These are phyloP conservation scores for Aquatica leii DNA, from an alignment of 2,888 invertebrate species.

Conservation along the genomic window DNA sequence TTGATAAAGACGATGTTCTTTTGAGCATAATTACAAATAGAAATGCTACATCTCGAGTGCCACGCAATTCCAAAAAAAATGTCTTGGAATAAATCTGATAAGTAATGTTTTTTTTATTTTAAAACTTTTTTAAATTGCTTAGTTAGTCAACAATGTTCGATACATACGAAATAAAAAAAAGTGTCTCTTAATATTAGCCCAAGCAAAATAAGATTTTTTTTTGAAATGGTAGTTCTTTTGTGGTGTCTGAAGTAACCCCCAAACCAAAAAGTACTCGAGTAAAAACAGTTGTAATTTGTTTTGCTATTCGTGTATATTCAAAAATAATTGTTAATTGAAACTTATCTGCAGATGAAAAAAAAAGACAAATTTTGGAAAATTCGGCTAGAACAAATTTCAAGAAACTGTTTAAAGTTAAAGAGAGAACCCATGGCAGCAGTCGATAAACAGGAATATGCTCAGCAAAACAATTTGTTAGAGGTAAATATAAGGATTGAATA, in stretches of 20 bases:
- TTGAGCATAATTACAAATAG: neutral
- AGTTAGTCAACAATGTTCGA: too few species aligned
- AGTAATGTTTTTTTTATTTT: too few species aligned
- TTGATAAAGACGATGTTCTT: neutral
- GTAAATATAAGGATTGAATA: too few species aligned
- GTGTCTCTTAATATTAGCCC: too few species aligned
- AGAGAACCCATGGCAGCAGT: constrained; percentile 23
- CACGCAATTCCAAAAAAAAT: neutral
- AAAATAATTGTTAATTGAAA: too few species aligned
- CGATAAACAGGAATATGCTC: constrained; percentile 25
- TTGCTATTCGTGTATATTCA: constrained; percentile 27
- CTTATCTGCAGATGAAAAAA: too few species aligned
- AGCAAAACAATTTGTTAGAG: constrained; percentile 38
- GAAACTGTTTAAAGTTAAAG: constrained; percentile 10
- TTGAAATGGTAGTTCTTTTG: constrained; percentile 28
- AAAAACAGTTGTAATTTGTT: constrained; percentile 18
- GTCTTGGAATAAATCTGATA: too few species aligned
- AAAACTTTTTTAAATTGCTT: too few species aligned
- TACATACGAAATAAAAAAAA: too few species aligned
- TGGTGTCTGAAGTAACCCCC: too few species aligned
- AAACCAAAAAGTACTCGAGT: constrained; percentile 34
- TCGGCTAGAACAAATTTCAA: constrained; percentile 3
- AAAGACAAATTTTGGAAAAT: neutral
- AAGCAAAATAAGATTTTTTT: constrained; percentile 23
- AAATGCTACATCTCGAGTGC: neutral